These are phyloP conservation scores for Scarus forsteni DNA, from an alignment of 2,797 vertebrate species.

Conservation along the genomic window DNA sequence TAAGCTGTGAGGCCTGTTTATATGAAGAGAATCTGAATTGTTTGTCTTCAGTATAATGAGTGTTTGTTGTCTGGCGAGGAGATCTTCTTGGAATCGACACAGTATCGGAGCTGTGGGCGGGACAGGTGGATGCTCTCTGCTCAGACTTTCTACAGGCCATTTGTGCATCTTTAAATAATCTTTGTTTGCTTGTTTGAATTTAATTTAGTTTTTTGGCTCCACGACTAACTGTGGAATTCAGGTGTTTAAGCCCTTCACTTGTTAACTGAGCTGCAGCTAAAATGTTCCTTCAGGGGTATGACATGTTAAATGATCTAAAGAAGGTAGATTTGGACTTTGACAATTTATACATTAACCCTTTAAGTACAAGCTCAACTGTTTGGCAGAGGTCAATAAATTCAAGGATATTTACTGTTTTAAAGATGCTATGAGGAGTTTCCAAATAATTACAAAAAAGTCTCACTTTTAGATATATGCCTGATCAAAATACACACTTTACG, in stretches of 20 bases:
- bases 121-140: constrained; percentile 31
- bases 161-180: not conserved
- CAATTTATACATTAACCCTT: too few relatives aligned
- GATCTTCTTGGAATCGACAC: constrained; percentile 60
- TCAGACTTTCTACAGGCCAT: constrained; percentile 10
- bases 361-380: too few relatives aligned
- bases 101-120: constrained; percentile 50
- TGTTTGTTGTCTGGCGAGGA: constrained; percentile 70
- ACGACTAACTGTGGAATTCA: not conserved
- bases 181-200: not conserved
- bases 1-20: constrained; percentile 68
- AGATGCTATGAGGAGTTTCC: too few relatives aligned
- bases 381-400: too few relatives aligned
- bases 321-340: too few relatives aligned
- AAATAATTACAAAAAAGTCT: too few relatives aligned
- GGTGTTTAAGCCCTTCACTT: not conserved
- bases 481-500: too few relatives aligned
- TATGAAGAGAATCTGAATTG: constrained; percentile 64
- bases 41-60: constrained; percentile 66
- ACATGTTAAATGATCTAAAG: too few relatives aligned
- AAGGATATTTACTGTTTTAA: too few relatives aligned
- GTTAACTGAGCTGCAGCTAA: not conserved
- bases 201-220: not conserved
- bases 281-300: too few relatives aligned
- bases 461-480: too few relatives aligned